Conservation (phyloP, 2,888 invertebrate genomes). For the Eulithis prunata region DNA sequence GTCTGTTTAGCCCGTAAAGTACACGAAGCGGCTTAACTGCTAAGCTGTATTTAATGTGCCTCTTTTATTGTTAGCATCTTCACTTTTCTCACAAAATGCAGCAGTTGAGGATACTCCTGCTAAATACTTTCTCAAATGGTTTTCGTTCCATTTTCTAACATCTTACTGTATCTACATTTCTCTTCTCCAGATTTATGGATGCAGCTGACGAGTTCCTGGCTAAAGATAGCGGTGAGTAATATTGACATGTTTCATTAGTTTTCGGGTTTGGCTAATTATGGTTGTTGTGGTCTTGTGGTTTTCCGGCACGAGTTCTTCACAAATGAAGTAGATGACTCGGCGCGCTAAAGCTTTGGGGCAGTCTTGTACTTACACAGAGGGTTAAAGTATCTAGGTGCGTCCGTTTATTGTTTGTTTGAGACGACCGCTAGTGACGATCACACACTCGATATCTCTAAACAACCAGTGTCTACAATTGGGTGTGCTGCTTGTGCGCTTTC, state of each 20-base stretch:
- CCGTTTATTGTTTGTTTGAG: conserved; percentile 2
- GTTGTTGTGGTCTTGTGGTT: conserved; percentile 40
- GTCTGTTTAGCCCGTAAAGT: conserved; percentile 43
- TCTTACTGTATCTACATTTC: conserved; percentile 47
- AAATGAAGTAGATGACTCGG: conserved; percentile 1
- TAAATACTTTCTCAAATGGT: not conserved
- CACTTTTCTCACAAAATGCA: conserved; percentile 37
- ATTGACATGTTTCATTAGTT: conserved; percentile 63
- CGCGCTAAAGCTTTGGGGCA: too few species aligned
- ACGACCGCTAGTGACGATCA: conserved; percentile 42
- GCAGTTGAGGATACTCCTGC: not conserved
- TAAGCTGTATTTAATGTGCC: conserved; percentile 42
- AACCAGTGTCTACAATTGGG: conserved; percentile 56
- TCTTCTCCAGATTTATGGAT: conserved; percentile 75
- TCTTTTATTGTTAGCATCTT: conserved; percentile 40
- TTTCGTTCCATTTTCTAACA: not conserved
- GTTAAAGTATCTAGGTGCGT: conserved; percentile 3
- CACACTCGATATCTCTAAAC: conserved; percentile 56
- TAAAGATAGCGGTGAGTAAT: conserved; percentile 71
- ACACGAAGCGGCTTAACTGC: conserved; percentile 45
- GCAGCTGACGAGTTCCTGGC: conserved; percentile 71
- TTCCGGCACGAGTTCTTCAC: conserved; percentile 5
- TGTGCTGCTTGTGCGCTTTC: conserved; percentile 52
- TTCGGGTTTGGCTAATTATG: conserved; percentile 54
- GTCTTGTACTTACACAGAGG: not conserved